Percentiles rank a stretch among this genome's conserved stretches.
These are phyloP conservation scores for Enhydra lutris DNA, from an alignment of 2,113 vertebrate genomes.

Conservation along the genomic window DNA sequence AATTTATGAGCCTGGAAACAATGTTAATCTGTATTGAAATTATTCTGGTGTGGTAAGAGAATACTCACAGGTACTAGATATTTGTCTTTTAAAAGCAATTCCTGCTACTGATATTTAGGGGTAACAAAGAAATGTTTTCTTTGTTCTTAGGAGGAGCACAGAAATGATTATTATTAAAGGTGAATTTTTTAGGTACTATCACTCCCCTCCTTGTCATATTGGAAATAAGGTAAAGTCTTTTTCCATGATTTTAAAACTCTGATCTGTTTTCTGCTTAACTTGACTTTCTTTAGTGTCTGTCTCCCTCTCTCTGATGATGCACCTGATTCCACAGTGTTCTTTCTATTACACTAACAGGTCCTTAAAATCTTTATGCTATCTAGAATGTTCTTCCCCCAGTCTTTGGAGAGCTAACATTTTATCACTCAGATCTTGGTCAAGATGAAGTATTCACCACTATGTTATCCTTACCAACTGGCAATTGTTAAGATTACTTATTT, in stretches of 20 bases:
- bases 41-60: background rate
- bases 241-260: background rate
- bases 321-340: background rate
- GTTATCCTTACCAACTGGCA: background rate
- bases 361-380: background rate
- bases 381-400: background rate
- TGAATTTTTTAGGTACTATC: background rate
- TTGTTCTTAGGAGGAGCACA: background rate
- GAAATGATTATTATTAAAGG: background rate
- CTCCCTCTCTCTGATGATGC: background rate
- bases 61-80: slow-evolving; percentile 33
- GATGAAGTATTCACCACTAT: background rate
- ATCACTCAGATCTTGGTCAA: background rate
- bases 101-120: background rate
- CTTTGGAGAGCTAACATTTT: background rate
- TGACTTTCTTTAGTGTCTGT: background rate
- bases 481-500: background rate
- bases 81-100: background rate
- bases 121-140: background rate
- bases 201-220: background rate
- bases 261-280: background rate
- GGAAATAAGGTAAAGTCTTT: background rate
- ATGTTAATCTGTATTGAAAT: slow-evolving; percentile 43
- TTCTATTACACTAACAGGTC: background rate
- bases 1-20: slow-evolving; percentile 7